A percentile compares a stretch with the other conserved stretches of the same genome.
Evolutionary conservation across 1,140 invertebrate genomes (phyloP).

Genomic region (Lysiphlebus fabarum): DNA sequence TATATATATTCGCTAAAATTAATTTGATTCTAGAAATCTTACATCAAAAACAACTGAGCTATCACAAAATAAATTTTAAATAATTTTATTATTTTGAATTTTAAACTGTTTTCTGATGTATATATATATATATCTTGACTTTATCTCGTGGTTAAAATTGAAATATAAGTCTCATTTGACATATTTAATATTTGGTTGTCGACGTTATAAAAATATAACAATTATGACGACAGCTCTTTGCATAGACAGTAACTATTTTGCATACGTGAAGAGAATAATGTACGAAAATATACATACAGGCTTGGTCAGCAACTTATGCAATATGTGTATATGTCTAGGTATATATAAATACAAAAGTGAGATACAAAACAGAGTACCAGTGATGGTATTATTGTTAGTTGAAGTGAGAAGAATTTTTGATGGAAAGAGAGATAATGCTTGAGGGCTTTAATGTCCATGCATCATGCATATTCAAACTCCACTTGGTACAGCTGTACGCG

Average conservation of each 20-base stretch:
- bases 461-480: constrained; percentile 56
- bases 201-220: constrained; percentile 39
- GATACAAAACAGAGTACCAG: constrained; percentile 15
- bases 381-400: constrained; percentile 5
- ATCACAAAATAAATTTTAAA: too few relatives aligned
- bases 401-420: constrained; percentile 32
- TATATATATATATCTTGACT: too few relatives aligned
- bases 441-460: constrained; percentile 54
- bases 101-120: too few relatives aligned
- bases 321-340: constrained; percentile 13
- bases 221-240: constrained; percentile 31
- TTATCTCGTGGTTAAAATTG: too few relatives aligned
- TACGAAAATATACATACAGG: too few relatives aligned
- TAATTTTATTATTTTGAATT: too few relatives aligned
- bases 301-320: too few relatives aligned
- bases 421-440: constrained; percentile 30
- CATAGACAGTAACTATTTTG: constrained; percentile 47
- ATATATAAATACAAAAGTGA: constrained; percentile 25
- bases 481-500: constrained; percentile 50
- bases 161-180: background rate
- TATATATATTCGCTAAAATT: too few relatives aligned
- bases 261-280: constrained; percentile 44
- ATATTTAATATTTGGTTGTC: constrained; percentile 25
- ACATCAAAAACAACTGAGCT: too few relatives aligned
- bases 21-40: too few relatives aligned